These are phyloP conservation scores for Ictalurus punctatus DNA, from an alignment of 2,113 vertebrate genomes.

Conservation along the genomic window DNA sequence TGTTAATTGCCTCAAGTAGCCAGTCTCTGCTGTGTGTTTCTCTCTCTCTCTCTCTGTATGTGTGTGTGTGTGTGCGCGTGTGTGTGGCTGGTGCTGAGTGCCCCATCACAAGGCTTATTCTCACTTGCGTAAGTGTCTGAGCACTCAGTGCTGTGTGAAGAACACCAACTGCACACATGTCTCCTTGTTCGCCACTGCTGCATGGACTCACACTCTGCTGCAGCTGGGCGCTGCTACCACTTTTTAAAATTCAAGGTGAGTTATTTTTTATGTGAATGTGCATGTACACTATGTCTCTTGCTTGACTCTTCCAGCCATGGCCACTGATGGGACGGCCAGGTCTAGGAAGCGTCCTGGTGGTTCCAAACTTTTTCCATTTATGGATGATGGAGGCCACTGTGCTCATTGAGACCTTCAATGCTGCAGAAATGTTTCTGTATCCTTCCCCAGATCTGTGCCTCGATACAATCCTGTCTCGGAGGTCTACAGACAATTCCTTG, in stretches of 20 bases:
- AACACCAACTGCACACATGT: slow-evolving; percentile 42
- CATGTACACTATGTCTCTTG: background rate
- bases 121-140: slow-evolving; percentile 30
- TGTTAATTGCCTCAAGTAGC: slow-evolving; percentile 33
- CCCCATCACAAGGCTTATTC: slow-evolving; percentile 40
- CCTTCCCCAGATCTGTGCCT: too few species aligned
- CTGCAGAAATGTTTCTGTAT: too few species aligned
- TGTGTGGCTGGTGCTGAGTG: slow-evolving; percentile 20
- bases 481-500: too few species aligned
- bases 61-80: slow-evolving; percentile 4
- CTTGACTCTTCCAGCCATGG: background rate
- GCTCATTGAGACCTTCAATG: too few species aligned
- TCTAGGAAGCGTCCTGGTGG: too few species aligned
- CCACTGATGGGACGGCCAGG: background rate
- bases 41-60: background rate
- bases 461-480: too few species aligned
- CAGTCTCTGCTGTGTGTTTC: slow-evolving; percentile 2
- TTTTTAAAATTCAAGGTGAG: slow-evolving; percentile 43
- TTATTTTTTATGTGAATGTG: background rate
- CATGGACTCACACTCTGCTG: slow-evolving; percentile 16
- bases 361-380: too few species aligned
- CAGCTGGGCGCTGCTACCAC: slow-evolving; percentile 24
- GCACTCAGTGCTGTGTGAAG: slow-evolving; percentile 20
- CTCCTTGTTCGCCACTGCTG: slow-evolving; percentile 21
- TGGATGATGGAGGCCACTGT: too few species aligned